phyloP scores from a whole-genome alignment of 2,113 vertebrate species.

The Macaca mulatta region DNA sequence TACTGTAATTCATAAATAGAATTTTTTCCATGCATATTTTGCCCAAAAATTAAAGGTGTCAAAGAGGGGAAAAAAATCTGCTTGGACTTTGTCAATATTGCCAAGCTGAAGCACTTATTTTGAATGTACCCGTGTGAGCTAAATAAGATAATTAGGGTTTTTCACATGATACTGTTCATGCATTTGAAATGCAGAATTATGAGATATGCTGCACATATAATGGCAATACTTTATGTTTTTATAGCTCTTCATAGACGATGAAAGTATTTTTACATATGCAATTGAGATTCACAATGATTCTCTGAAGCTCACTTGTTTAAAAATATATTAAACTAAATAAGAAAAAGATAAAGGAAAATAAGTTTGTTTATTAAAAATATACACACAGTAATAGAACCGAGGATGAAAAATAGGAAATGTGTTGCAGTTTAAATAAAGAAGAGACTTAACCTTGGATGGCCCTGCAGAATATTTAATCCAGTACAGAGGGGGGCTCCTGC shows the following conservation, averaged over 20 bases:
- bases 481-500: not conserved
- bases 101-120: not conserved
- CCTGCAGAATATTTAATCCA: not conserved
- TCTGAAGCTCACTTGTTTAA: constrained; percentile 2
- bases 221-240: not conserved
- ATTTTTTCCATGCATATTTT: constrained; percentile 4
- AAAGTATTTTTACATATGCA: constrained; percentile 29
- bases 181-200: constrained; percentile 22
- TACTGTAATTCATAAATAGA: not conserved
- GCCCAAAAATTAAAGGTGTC: not conserved
- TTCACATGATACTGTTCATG: not conserved
- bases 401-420: not conserved
- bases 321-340: constrained; percentile 21
- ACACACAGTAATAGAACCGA: not conserved
- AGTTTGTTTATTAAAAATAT: not conserved
- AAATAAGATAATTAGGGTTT: not conserved
- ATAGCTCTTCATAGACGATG: constrained; percentile 13
- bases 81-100: not conserved
- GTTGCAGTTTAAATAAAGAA: not conserved
- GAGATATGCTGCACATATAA: not conserved
- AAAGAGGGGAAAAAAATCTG: not conserved
- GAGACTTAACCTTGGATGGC: not conserved
- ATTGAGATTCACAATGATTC: constrained; percentile 15
- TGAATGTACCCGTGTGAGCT: not conserved
- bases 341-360: constrained; percentile 23